These are phyloP conservation scores for Stictocephala bisonia DNA, from an alignment of 2,888 invertebrate genomes.

Conservation along the genomic window DNA sequence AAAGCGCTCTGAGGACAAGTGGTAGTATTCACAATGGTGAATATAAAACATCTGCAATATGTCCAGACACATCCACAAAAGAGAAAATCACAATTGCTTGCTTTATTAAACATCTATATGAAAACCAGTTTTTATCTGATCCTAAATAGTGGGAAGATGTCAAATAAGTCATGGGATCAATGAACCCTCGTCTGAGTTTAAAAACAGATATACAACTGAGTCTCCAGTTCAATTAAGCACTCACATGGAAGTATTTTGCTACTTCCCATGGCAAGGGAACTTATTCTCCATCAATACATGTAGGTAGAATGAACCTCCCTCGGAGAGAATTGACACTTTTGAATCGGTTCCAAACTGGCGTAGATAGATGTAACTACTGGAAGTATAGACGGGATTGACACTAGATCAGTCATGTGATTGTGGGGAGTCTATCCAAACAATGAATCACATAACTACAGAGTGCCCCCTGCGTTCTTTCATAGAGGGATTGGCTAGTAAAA, in stretches of 20 bases:
- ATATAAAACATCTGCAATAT: constrained; percentile 6
- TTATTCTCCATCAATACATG: too few relatives aligned
- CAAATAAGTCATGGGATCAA: neutral
- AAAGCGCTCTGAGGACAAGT: neutral
- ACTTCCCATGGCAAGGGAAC: too few relatives aligned
- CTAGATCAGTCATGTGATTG: too few relatives aligned
- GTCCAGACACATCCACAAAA: neutral
- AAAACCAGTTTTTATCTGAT: neutral
- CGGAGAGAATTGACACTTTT: too few relatives aligned
- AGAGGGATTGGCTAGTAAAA: too few relatives aligned
- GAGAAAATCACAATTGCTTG: neutral
- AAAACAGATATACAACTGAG: neutral
- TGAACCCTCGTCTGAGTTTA: neutral
- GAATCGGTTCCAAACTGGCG: too few relatives aligned
- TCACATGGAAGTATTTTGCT: neutral
- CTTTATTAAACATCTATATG: neutral
- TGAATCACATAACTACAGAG: too few relatives aligned
- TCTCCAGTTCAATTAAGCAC: neutral
- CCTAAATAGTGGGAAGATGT: neutral
- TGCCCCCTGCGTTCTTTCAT: too few relatives aligned
- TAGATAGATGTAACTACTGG: too few relatives aligned
- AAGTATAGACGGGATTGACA: too few relatives aligned
- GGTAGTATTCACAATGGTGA: neutral
- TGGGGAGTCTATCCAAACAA: too few relatives aligned
- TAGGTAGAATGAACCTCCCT: too few relatives aligned